phyloP scores from a whole-genome alignment of 2,797 vertebrate species.

The Bucorvus abyssinicus region DNA sequence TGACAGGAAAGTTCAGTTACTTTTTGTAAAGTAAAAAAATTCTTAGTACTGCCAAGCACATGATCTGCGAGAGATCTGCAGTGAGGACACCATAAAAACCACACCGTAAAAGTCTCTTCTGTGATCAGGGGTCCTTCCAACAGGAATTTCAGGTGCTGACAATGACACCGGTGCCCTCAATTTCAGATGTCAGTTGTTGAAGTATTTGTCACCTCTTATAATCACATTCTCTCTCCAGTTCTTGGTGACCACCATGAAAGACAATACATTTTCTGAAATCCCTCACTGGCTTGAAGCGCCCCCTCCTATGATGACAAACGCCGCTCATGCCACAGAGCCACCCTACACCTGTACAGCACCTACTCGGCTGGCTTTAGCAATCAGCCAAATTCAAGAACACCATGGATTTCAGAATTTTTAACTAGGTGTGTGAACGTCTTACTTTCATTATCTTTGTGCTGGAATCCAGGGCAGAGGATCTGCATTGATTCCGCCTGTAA shows the following conservation, averaged over 20 bases:
- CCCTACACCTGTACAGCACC: background rate
- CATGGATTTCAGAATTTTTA: background rate
- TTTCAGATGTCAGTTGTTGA: background rate
- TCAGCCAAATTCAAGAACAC: background rate
- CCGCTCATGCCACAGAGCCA: background rate
- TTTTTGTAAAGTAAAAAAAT: background rate
- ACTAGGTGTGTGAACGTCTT: background rate
- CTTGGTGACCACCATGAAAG: background rate
- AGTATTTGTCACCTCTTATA: background rate
- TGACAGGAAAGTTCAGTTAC: background rate
- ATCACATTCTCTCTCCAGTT: background rate
- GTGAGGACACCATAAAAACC: background rate
- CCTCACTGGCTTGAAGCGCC: background rate
- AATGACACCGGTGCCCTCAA: background rate
- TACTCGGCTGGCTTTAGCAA: background rate
- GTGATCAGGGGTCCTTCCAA: background rate
- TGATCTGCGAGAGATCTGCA: background rate
- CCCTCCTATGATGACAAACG: background rate
- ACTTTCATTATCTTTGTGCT: background rate
- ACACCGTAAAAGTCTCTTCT: background rate
- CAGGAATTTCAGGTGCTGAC: background rate
- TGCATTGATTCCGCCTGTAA: background rate
- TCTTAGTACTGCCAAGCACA: background rate
- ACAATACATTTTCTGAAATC: background rate
- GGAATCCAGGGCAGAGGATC: background rate